Conservation (phyloP, 2,113 vertebrate genomes). For the Poicephalus gulielmi region DNA sequence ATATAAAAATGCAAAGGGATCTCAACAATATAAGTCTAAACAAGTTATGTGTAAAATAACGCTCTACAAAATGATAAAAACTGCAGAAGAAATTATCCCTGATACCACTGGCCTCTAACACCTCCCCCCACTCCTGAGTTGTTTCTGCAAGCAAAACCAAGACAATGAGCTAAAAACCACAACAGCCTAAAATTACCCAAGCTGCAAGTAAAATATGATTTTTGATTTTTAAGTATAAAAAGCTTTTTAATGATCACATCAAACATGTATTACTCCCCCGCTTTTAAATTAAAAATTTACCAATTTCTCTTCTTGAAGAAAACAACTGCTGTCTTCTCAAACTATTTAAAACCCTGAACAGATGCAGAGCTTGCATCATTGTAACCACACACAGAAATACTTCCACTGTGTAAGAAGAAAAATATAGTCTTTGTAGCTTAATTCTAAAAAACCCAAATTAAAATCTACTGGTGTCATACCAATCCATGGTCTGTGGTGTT, state of each 20-base stretch:
- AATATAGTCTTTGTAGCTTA: background rate
- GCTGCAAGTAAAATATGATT: background rate
- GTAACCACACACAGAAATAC: constrained; percentile 53
- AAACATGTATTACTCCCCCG: constrained; percentile 4
- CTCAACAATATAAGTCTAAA: background rate
- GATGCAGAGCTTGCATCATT: constrained; percentile 57
- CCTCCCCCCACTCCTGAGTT: background rate
- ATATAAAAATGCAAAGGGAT: background rate
- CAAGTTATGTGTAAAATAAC: background rate
- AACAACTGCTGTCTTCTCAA: constrained; percentile 48
- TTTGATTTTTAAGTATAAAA: constrained; percentile 32
- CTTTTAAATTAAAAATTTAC: constrained; percentile 38
- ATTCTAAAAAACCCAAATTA: background rate
- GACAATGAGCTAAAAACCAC: background rate
- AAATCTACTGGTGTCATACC: background rate
- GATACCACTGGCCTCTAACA: background rate
- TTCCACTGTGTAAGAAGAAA: constrained; percentile 23
- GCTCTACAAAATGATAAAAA: background rate
- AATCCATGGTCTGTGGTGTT: background rate
- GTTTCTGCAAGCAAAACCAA: background rate
- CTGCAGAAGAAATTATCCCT: background rate
- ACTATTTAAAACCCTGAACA: constrained; percentile 58
- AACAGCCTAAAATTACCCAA: constrained; percentile 1
- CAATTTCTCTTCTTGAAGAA: constrained; percentile 31
- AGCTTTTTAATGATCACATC: constrained; percentile 48